Base-by-base conservation (phyloP, 2,113 vertebrate species). In the Channa argus region DNA sequence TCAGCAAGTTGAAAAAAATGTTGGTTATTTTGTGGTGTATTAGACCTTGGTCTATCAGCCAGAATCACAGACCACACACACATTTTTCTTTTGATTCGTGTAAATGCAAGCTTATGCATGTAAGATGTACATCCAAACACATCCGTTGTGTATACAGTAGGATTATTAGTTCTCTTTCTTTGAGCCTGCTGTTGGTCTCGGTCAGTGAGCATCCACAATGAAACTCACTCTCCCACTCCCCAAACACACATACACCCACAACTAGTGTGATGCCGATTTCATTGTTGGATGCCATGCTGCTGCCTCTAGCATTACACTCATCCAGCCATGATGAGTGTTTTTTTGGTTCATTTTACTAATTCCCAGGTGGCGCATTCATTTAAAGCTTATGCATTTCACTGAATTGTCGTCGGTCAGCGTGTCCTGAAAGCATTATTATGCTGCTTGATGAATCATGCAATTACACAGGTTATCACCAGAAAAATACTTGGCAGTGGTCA, bases 131-230 rank as follows among this genome's bases (percentile, higher is more conserved):
- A 59, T 61, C 24, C 1, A 44, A 51, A 39, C 6, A n/a, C 59
- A 61, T 69, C 33, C 46, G 43, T 59, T 46, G 53, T 49, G 14
- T 41, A 60, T 44, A 63, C 53, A 47, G 24, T 60, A 39, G 59
- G 52, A 75, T 71, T 79, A 50, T 84, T 85, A 74, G 63, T 74
- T 72, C 72, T 80, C 71, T 75, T 52, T 77, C 70, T 78, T 69
- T 72, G 73, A 84, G 79, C 39, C 59, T 74, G 44, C 65, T 74
- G 80, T 49, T 76, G 80, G 77, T 80, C 79, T 79, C 81, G 75
- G 87, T 90, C 88, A 91, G 56, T 82, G 84, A 89, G 74, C 90
- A 89, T 82, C 80, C 77, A 86, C 76, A 89, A 83, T 86, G 63
- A 73, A 63, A 52, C 66, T 39, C 33, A 43, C 53, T 53, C 59